Evolutionary conservation across 2,888 invertebrate species (phyloP).

Genomic region (Stegana nigrithorax): DNA sequence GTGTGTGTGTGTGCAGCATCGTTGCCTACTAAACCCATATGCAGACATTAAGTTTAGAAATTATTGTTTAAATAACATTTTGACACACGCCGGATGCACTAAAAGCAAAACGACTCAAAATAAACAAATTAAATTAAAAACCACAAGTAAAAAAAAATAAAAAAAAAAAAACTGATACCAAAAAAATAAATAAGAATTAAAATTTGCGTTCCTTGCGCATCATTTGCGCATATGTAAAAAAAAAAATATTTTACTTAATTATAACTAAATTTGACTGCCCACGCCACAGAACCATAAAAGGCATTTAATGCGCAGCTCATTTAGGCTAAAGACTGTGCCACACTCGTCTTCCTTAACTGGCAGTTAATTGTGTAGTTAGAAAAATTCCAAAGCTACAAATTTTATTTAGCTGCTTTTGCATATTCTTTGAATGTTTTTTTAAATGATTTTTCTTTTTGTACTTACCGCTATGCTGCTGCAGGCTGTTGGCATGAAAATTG

Average conservation of each 20-base stretch:
- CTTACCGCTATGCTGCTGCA: conserved; percentile 53
- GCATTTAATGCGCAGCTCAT: no score
- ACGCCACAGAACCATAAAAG: not conserved
- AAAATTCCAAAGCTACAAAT: no score
- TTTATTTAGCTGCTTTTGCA: conserved; percentile 13
- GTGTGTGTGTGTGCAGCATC: no score
- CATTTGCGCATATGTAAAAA: no score
- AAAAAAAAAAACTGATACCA: no score
- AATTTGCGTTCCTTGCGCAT: no score
- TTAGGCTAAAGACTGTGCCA: not conserved
- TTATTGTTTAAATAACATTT: conserved; percentile 41
- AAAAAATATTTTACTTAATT: no score
- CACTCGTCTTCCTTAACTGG: not conserved
- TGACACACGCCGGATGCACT: conserved; percentile 48
- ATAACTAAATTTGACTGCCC: not conserved
- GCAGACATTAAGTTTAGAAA: conserved; percentile 25
- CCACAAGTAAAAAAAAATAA: no score
- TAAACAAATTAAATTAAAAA: no score
- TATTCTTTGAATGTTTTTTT: conserved; percentile 5
- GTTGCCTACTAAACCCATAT: no score
- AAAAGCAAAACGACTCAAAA: conserved; percentile 42
- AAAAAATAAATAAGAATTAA: no score
- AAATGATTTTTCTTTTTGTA: conserved; percentile 34
- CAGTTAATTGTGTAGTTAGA: no score
- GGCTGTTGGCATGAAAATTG: conserved; percentile 49